Conservation (phyloP, 2,888 invertebrate species). For the Pemphredon lugubris region DNA sequence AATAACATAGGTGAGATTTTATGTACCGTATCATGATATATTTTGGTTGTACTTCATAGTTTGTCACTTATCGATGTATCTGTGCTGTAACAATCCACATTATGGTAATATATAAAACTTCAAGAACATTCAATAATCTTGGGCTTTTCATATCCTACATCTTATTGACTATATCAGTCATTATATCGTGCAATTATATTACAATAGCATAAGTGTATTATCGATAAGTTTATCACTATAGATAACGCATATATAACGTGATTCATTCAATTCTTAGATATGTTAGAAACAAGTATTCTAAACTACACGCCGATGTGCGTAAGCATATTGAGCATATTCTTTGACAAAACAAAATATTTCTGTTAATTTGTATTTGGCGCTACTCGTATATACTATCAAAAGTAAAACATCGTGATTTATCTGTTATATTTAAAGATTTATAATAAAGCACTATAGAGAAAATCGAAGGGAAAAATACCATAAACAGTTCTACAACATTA, state of each 20-base stretch:
- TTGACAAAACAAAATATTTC: too few relatives aligned
- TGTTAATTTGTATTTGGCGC: too few relatives aligned
- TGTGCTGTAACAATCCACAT: constrained; percentile 34
- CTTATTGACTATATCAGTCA: constrained; percentile 21
- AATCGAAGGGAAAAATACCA: constrained; percentile 6
- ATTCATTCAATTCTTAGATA: constrained; percentile 13
- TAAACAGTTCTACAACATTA: constrained; percentile 11
- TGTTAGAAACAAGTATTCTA: constrained; percentile 32
- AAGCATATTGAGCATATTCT: too few relatives aligned
- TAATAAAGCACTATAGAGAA: neutral
- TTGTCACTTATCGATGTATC: constrained; percentile 25
- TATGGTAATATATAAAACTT: constrained; percentile 21
- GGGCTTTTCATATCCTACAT: constrained; percentile 5
- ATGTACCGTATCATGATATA: constrained; percentile 11
- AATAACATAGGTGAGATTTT: constrained; percentile 8
- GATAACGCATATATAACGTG: constrained; percentile 16
- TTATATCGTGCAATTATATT: constrained; percentile 30
- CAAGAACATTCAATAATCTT: constrained; percentile 38
- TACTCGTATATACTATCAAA: too few relatives aligned
- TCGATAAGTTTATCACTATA: constrained; percentile 9
- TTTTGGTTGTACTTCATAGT: constrained; percentile 21
- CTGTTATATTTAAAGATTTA: neutral
- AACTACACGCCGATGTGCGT: constrained; percentile 9
- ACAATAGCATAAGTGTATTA: constrained; percentile 30
- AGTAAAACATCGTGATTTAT: too few relatives aligned